These are phyloP conservation scores for Drosophila bifasciata DNA, from an alignment of 1,140 invertebrate genomes.

Conservation along the genomic window DNA sequence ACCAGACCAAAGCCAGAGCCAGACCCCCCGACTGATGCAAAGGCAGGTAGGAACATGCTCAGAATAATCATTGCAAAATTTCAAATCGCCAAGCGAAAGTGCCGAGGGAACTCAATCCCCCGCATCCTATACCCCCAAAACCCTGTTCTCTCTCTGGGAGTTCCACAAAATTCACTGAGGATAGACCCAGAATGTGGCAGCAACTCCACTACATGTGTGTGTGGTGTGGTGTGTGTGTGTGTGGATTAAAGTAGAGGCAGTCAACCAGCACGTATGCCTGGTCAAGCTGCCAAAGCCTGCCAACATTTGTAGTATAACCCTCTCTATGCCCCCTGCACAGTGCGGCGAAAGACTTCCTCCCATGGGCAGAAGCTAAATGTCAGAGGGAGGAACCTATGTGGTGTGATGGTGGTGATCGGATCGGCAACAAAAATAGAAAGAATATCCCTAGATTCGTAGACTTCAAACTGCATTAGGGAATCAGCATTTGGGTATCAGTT, in stretches of 20 bases:
- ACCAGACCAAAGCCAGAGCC: neutral
- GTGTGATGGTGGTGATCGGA: too few species aligned
- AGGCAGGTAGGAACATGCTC: constrained; percentile 67
- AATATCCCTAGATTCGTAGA: too few species aligned
- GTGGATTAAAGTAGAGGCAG: constrained; percentile 73
- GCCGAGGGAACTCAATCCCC: constrained; percentile 47
- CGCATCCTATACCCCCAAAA: neutral
- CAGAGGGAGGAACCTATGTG: too few species aligned
- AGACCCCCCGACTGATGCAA: neutral
- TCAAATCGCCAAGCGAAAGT: constrained; percentile 79
- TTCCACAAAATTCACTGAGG: constrained; percentile 40
- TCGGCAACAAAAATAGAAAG: too few species aligned
- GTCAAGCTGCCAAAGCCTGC: neutral
- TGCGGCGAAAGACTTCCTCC: too few species aligned
- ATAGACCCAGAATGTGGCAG: constrained; percentile 46
- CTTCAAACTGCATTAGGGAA: too few species aligned
- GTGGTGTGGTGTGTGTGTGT: constrained; percentile 30
- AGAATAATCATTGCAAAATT: constrained; percentile 82
- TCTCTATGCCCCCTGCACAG: too few species aligned
- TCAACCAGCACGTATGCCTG: constrained; percentile 66
- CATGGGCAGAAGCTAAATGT: too few species aligned
- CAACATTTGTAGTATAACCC: too few species aligned
- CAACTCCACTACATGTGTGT: constrained; percentile 6
- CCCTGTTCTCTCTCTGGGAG: constrained; percentile 1
- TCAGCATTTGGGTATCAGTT: too few species aligned